Base-by-base conservation (phyloP, 2,113 vertebrate genomes). In the Mobula hypostoma region DNA sequence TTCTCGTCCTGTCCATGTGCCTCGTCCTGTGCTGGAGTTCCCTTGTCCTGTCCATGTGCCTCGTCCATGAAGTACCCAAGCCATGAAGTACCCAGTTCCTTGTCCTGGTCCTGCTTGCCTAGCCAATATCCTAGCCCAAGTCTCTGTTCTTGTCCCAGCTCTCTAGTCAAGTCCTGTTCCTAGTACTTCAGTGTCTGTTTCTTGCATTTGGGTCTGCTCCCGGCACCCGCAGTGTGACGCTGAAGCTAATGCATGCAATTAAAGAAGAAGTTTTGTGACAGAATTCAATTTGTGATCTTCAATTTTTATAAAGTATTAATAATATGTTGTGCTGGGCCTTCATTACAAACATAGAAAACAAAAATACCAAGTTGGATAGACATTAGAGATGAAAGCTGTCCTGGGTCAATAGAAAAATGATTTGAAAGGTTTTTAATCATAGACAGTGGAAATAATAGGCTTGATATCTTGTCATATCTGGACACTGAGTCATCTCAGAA, bases 391-490 rank as follows among this genome's bases (percentile, higher is more conserved):
- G 91, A 76, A 74, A 93, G 70, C 40, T 93, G 68, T 93, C 56
- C 91, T 74, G 91, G 91, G 68, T 74, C 40, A 76, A 76, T 93
- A 19, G 66, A 93, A 93, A 93, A 27, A 74, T 93, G 70, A 93
- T 93, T 91, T 76, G 27, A 56, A 70, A 5, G 24, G 15, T 40
- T 76, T 76, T 93, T 74, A 74, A 93, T 29, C 70, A 74, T 36
- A 70, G n/a, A 24, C 40, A 74, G 24, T 93, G 91, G 70, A 93
- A 93, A 76, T 76, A 93, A 74, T 24, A 93, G 68, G 91, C 74
- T 93, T 93, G n/a, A 5, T 68, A 93, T 74, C 91, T 93, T 36
- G 70, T 56, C 24, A 74, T 74, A 4, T 93, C 70, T 93, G 48
- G 40, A 14, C 68, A 21, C 12, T 27, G 36, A 56, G 91, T 93